phyloP scores from a whole-genome alignment of 2,113 vertebrate genomes.

The Taxidea taxus region DNA sequence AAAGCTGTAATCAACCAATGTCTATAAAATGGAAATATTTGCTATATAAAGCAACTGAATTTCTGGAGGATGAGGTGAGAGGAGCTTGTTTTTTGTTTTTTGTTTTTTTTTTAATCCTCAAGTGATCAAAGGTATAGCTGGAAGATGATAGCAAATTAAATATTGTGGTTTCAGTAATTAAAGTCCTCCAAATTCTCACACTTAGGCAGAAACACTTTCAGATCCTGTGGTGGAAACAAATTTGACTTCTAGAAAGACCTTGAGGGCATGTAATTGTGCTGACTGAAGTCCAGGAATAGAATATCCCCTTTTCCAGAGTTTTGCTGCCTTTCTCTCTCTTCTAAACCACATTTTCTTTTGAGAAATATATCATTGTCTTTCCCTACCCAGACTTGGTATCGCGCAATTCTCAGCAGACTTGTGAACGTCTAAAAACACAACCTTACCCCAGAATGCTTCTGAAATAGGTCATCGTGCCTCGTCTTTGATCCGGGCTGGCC shows the following conservation, averaged over 20 bases:
- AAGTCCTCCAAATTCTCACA: background rate
- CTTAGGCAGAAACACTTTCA: constrained; percentile 30
- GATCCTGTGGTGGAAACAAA: background rate
- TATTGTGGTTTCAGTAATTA: constrained; percentile 60
- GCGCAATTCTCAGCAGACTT: background rate
- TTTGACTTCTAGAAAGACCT: constrained; percentile 4
- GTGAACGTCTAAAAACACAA: background rate
- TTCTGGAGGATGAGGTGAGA: constrained; percentile 38
- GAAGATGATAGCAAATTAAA: constrained; percentile 58
- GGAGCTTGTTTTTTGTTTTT: background rate
- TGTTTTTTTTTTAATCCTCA: background rate
- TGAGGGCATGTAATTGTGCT: background rate
- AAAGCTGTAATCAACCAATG: background rate
- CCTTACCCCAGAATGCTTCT: background rate
- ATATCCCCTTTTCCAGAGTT: background rate
- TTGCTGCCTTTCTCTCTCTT: background rate
- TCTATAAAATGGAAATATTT: background rate
- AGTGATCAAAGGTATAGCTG: background rate
- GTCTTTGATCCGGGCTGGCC: background rate
- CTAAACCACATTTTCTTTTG: background rate
- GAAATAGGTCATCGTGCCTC: background rate
- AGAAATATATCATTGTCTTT: background rate
- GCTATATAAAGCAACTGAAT: constrained; percentile 11
- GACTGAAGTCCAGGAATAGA: background rate
- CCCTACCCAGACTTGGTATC: background rate